Evolutionary conservation across 2,797 vertebrate species (phyloP).

Genomic region (Podargus strigoides): DNA sequence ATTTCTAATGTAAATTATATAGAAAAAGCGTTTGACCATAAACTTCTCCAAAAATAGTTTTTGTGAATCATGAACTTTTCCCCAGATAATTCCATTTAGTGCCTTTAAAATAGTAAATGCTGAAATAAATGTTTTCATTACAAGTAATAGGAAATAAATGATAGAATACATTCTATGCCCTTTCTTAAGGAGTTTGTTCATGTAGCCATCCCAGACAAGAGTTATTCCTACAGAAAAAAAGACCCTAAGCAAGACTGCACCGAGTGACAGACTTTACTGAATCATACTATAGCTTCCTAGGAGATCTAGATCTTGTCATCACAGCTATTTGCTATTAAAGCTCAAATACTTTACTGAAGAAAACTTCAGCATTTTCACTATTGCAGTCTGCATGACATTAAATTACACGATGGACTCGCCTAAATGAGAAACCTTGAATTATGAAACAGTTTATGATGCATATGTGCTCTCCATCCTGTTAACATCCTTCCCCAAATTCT

Average conservation of each 20-base stretch:
- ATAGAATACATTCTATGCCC: background rate
- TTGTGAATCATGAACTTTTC: background rate
- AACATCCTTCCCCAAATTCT: background rate
- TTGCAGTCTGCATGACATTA: background rate
- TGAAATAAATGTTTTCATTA: background rate
- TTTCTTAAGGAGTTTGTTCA: background rate
- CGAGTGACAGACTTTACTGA: background rate
- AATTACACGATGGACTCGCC: background rate
- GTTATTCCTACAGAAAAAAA: background rate
- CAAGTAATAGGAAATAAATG: background rate
- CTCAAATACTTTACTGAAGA: background rate
- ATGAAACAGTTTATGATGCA: background rate
- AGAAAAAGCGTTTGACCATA: background rate
- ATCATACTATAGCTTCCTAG: background rate
- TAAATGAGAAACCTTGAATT: background rate
- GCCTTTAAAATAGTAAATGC: background rate
- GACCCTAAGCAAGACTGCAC: background rate
- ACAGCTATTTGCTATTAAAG: background rate
- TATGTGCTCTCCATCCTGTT: background rate
- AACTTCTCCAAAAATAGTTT: background rate
- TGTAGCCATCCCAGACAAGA: background rate
- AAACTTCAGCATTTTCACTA: background rate
- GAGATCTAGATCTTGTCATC: background rate
- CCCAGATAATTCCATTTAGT: background rate
- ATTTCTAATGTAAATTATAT: background rate